These are phyloP conservation scores for Thysanoteuthis rhombus DNA, from an alignment of 2,888 invertebrate genomes.

Conservation along the genomic window DNA sequence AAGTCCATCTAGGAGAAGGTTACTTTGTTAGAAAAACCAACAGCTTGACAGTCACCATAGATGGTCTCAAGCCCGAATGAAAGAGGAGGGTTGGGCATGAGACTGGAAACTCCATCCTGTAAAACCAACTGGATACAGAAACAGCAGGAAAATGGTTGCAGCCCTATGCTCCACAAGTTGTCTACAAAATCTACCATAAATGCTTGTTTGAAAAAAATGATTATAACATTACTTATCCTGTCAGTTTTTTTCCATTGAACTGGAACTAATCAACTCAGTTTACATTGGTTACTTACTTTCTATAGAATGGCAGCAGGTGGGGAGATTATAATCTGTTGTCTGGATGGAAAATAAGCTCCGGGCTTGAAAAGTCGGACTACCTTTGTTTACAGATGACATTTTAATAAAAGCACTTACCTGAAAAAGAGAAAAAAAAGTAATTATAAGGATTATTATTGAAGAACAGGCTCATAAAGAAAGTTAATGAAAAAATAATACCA, in stretches of 20 bases:
- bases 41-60: no score
- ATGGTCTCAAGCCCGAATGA: no score
- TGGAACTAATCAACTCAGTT: not conserved
- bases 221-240: not conserved
- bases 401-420: not conserved
- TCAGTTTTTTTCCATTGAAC: not conserved
- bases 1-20: no score
- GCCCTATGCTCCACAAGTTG: no score
- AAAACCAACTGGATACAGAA: no score
- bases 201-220: not conserved
- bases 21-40: no score
- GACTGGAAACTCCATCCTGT: no score
- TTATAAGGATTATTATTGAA: not conserved
- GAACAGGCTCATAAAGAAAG: no score
- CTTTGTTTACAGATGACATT: not conserved
- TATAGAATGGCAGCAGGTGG: not conserved
- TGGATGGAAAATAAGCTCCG: not conserved
- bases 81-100: no score
- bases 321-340: not conserved
- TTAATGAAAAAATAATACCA: no score
- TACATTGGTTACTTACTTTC: not conserved
- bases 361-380: not conserved
- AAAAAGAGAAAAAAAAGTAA: not conserved
- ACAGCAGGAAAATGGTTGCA: no score
- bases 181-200: not conserved